phyloP scores from a whole-genome alignment of 2,113 vertebrate genomes.

The Scartelaos histophorus region DNA sequence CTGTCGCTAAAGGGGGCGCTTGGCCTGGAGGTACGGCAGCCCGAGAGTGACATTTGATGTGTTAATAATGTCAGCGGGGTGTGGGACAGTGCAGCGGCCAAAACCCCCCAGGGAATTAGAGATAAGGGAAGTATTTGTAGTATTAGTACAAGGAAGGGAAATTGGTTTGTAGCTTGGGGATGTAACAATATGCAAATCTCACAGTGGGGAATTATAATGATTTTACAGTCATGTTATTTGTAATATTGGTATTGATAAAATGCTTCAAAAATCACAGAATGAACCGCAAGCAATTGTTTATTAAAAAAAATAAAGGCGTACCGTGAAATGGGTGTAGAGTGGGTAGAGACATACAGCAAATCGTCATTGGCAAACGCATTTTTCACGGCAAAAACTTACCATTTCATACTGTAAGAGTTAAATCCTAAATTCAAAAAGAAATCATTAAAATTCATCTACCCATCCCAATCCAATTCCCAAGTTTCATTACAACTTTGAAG shows the following conservation, averaged over 20 bases:
- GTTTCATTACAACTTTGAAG: conserved; percentile 25
- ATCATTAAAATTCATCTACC: neutral
- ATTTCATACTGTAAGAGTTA: neutral
- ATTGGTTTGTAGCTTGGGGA: conserved; percentile 30
- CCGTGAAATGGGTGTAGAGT: too few relatives aligned
- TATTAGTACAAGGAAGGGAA: conserved; percentile 19
- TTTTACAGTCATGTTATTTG: neutral
- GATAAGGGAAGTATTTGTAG: conserved; percentile 26
- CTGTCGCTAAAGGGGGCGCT: conserved; percentile 33
- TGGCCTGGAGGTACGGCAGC: conserved; percentile 50
- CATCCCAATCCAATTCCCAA: conserved; percentile 9
- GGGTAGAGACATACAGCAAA: too few relatives aligned
- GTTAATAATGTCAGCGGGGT: conserved; percentile 55
- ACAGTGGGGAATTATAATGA: neutral
- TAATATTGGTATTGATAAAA: neutral
- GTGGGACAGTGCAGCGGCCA: conserved; percentile 18
- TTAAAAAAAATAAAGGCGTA: too few relatives aligned
- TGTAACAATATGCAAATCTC: neutral
- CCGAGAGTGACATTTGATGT: conserved; percentile 64
- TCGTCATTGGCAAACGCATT: too few relatives aligned
- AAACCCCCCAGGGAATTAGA: conserved; percentile 38
- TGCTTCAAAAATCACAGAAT: neutral
- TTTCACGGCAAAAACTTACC: neutral
- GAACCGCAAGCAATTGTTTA: neutral
- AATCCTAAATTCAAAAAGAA: neutral